Evolutionary conservation across 1,140 invertebrate genomes (phyloP).

Genomic region (Diuraphis noxia): DNA sequence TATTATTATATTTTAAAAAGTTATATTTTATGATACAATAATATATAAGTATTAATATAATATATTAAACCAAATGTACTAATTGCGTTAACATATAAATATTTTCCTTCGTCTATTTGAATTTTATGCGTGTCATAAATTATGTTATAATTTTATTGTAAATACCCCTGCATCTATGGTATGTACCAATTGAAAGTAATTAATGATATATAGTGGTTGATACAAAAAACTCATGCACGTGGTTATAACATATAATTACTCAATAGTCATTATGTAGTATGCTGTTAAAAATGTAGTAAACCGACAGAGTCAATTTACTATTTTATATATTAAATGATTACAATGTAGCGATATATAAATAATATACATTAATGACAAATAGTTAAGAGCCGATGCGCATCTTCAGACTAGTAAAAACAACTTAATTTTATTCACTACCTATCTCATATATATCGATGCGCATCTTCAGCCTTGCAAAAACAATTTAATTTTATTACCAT

Average conservation of each 20-base stretch:
- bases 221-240: not conserved
- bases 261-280: not conserved
- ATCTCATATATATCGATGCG: too few relatives aligned
- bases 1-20: constrained; percentile 31
- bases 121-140: not conserved
- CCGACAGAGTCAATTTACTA: too few relatives aligned
- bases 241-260: not conserved
- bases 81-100: not conserved
- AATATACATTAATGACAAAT: too few relatives aligned
- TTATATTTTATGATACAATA: constrained; percentile 29
- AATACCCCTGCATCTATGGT: not conserved
- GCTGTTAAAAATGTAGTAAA: not conserved
- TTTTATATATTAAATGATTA: not conserved
- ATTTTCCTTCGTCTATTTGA: not conserved
- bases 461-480: too few relatives aligned
- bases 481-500: too few relatives aligned
- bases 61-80: not conserved
- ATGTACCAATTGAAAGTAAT: not conserved
- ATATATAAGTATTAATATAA: not conserved
- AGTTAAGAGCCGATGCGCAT: too few relatives aligned
- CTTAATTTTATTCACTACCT: too few relatives aligned
- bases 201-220: not conserved
- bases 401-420: too few relatives aligned
- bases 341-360: too few relatives aligned
- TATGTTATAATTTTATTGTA: not conserved